Base-by-base conservation (phyloP, 2,888 invertebrate species). In the Carcina quercana region DNA sequence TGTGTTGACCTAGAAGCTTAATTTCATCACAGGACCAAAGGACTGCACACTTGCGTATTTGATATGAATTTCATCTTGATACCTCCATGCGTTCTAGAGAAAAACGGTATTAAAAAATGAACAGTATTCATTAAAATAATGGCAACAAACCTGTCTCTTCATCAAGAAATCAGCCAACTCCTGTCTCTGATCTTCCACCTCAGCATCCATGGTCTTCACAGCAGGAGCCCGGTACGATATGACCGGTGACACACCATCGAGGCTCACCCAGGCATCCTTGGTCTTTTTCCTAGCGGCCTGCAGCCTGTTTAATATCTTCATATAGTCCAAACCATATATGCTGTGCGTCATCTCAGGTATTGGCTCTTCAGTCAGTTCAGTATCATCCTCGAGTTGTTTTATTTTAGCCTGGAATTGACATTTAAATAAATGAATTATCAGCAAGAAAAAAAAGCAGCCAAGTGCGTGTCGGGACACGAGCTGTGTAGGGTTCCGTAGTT, bases 301-400 rank as follows among this genome's bases (percentile, higher is more conserved):
- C 1, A 88, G 73, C 30, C 85, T 72, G 21, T 71, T 78, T 86
- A 92, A 86, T 25, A 93, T 90, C 34, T 70, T 74, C 0, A 72
- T 67, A 50, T 91, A 91, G 61, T 93, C 86, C 27, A 94, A 66
- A 0, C 91, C 91, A 21, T 89, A 86, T 3, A 92, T 87, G 63
- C 89, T 88, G 42, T 92, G 86, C 1, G 88, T 87, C 92, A 94
- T 94, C 38, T 85, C 71, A 2, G 92, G 92, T 38, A 91, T 47
- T 3, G 76, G 64, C 5, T 85, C 70, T 22, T 85, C 76, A 27
- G 59, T 56, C 17, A 64, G 35, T 3, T 65, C 60, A 3, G 53
- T 25, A 28, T 68, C 58, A 3, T 72, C 71, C 48, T 83, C 83
- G 15, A 83, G 32, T 30, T 70, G 65, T 36, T 64, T 69, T 47